Conservation (phyloP, 2,888 invertebrate species). For the Polymixis flavicincta region DNA sequence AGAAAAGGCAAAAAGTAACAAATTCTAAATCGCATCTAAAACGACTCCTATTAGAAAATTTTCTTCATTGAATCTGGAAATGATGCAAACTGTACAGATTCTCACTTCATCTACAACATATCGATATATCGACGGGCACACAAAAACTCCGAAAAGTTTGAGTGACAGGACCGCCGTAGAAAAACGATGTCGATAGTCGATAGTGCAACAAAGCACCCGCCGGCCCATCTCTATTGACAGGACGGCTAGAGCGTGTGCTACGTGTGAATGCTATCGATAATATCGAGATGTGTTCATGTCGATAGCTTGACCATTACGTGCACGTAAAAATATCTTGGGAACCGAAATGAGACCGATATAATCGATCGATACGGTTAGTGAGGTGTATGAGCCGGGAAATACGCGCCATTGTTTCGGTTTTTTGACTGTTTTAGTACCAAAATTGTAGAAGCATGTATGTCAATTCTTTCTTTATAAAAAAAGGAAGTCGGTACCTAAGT, state of each 20-base stretch:
- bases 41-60: not conserved
- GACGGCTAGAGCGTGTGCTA: slow-evolving; percentile 87
- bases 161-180: slow-evolving; percentile 90
- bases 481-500: not conserved
- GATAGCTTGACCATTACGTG: slow-evolving; percentile 87
- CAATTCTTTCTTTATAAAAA: not conserved
- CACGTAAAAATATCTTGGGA: slow-evolving; percentile 79
- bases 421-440: not conserved
- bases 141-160: slow-evolving; percentile 87
- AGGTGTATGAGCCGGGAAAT: slow-evolving; percentile 50
- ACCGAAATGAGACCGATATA: slow-evolving; percentile 79
- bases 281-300: slow-evolving; percentile 85
- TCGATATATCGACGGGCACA: slow-evolving; percentile 81
- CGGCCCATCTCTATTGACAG: slow-evolving; percentile 87
- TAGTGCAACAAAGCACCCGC: slow-evolving; percentile 87
- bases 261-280: slow-evolving; percentile 90
- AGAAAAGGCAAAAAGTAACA: rapidly evolving
- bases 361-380: slow-evolving; percentile 70
- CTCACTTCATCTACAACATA: slow-evolving; percentile 73
- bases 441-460: not conserved
- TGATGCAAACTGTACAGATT: not conserved
- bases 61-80: slow-evolving; percentile 6
- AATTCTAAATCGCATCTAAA: not conserved
- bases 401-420: slow-evolving; percentile 30
- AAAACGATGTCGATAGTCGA: slow-evolving; percentile 88